Conservation (phyloP, 2,888 invertebrate species). For the Phengaris arion region DNA sequence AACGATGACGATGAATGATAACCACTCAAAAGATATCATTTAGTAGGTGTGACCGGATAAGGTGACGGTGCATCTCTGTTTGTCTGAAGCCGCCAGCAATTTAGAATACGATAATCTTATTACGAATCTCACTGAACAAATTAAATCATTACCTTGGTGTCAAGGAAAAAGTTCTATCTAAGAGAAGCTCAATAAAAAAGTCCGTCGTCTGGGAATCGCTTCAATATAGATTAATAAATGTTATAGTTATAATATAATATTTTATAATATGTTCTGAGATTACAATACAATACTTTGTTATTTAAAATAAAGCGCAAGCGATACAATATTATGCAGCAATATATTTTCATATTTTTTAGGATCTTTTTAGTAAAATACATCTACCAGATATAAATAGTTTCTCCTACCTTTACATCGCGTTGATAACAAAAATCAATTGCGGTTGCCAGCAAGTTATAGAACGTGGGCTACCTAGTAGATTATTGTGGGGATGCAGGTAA, state of each 20-base stretch:
- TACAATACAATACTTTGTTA: too few species aligned
- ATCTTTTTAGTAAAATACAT: too few species aligned
- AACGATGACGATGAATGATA: constrained; percentile 13
- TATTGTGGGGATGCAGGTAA: constrained; percentile 66
- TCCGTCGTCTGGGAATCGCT: too few species aligned
- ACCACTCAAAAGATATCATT: constrained; percentile 19
- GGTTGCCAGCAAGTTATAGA: constrained; percentile 69
- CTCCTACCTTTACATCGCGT: neutral
- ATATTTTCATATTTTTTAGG: too few species aligned
- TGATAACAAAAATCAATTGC: constrained; percentile 72
- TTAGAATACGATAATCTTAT: constrained; percentile 18
- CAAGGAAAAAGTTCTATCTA: neutral
- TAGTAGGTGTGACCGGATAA: constrained; percentile 25
- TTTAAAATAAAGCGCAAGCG: too few species aligned
- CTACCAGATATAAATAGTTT: neutral
- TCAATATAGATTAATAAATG: too few species aligned
- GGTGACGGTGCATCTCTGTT: constrained; percentile 10
- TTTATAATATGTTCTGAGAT: too few species aligned
- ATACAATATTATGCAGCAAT: too few species aligned
- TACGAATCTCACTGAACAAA: constrained; percentile 11
- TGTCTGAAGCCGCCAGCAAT: constrained; percentile 16
- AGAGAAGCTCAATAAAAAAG: neutral
- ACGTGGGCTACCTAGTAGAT: constrained; percentile 55
- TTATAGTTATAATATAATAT: too few species aligned
- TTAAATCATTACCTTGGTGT: neutral